A percentile compares a stretch with the other conserved stretches of the same genome.
phyloP scores from a whole-genome alignment of 2,113 vertebrate species.

The Plestiodon gilberti region DNA sequence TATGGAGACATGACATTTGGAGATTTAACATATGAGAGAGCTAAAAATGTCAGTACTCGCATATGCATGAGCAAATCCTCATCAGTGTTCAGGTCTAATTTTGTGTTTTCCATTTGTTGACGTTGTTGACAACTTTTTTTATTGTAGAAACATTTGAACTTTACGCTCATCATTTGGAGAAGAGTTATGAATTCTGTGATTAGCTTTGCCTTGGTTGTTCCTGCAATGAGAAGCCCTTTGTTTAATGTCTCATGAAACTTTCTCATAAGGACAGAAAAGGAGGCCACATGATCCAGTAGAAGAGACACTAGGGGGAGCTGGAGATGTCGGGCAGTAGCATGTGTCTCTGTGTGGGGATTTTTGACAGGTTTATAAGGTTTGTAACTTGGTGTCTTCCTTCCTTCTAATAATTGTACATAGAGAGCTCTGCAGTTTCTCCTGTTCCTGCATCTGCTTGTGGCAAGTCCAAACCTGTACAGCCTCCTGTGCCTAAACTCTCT shows the following conservation, averaged over 20 bases:
- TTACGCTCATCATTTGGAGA: neutral
- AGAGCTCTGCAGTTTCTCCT: too few species aligned
- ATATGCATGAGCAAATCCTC: neutral
- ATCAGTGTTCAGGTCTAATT: neutral
- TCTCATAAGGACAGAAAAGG: neutral
- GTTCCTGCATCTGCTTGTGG: neutral
- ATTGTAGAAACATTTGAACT: neutral
- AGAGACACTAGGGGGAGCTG: neutral
- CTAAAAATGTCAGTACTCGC: too few species aligned
- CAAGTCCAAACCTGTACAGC: neutral
- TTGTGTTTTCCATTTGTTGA: neutral
- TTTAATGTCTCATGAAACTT: neutral
- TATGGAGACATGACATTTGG: neutral
- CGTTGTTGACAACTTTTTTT: too few species aligned
- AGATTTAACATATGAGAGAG: neutral
- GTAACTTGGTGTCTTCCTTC: neutral
- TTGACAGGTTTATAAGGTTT: neutral
- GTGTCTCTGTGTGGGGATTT: neutral
- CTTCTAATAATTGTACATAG: neutral
- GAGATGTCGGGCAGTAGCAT: neutral
- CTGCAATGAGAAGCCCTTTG: too few species aligned
- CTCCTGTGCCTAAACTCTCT: neutral
- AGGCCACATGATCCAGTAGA: neutral
- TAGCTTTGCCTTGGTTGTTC: neutral
- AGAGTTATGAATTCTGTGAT: neutral